Conservation (phyloP, 2,888 invertebrate species). For the Pammene aurita region DNA sequence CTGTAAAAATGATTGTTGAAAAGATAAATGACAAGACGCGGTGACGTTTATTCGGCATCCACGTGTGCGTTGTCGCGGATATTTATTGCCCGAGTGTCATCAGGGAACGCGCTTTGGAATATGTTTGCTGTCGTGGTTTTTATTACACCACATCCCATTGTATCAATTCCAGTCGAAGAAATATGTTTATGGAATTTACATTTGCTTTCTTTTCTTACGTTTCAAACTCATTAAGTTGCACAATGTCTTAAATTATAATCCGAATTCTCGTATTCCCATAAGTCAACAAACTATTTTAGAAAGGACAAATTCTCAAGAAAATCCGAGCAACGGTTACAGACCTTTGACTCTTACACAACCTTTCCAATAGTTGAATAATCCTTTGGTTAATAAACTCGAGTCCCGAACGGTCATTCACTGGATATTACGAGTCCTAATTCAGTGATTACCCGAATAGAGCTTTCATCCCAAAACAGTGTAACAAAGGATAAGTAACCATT, state of each 20-base stretch:
- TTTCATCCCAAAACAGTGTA: conserved; percentile 68
- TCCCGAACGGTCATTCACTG: conserved; percentile 56
- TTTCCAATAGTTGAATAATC: conserved; percentile 30
- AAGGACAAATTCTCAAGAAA: conserved; percentile 1
- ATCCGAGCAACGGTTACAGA: conserved; percentile 1
- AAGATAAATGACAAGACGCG: conserved; percentile 81
- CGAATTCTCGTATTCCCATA: neutral
- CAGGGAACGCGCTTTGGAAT: conserved; percentile 59
- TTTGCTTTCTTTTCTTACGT: neutral
- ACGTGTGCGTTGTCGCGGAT: conserved; percentile 63
- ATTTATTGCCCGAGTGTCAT: conserved; percentile 62
- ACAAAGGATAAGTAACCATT: conserved; percentile 73
- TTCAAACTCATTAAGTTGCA: neutral
- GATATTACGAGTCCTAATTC: conserved; percentile 45
- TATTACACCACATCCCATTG: conserved; percentile 27
- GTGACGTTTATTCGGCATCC: conserved; percentile 72
- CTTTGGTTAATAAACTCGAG: conserved; percentile 30
- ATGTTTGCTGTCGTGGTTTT: conserved; percentile 50
- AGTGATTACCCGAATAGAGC: conserved; percentile 48
- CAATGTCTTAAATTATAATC: neutral
- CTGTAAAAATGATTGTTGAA: conserved; percentile 82
- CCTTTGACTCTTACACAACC: conserved; percentile 28
- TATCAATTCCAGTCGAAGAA: conserved; percentile 1
- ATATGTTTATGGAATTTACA: neutral
- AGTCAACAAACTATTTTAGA: conserved; percentile 18